These are phyloP conservation scores for Mesaphorura yosii DNA, from an alignment of 1,140 invertebrate species.

Conservation along the genomic window DNA sequence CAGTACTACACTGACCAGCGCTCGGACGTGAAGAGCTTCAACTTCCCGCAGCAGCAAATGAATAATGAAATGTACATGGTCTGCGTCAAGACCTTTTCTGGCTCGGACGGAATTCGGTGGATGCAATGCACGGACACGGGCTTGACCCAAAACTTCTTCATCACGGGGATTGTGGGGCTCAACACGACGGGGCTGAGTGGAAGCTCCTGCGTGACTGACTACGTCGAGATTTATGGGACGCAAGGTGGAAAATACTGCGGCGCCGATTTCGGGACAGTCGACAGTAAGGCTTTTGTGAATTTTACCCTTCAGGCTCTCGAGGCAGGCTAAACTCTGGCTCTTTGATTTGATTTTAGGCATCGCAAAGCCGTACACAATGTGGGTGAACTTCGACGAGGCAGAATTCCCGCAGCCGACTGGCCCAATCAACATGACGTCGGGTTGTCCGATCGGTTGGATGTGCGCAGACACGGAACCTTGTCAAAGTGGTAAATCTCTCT, in stretches of 20 bases:
- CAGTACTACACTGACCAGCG: background rate
- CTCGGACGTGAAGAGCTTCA: background rate
- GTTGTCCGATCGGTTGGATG: background rate
- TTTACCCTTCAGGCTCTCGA: background rate
- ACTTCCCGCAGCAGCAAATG: background rate
- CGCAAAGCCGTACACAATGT: constrained; percentile 7
- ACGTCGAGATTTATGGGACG: background rate
- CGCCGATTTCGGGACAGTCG: background rate
- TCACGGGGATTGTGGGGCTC: background rate
- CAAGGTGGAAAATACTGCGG: constrained; percentile 3
- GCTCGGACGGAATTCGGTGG: background rate
- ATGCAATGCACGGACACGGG: too few relatives aligned
- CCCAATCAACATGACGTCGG: background rate
- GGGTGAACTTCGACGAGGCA: constrained; percentile 3
- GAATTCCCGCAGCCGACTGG: background rate
- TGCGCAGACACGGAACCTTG: too few relatives aligned
- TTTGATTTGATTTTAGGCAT: constrained; percentile 2
- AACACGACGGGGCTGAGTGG: background rate
- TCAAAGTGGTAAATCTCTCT: too few relatives aligned
- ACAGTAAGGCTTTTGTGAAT: background rate
- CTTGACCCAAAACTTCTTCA: background rate
- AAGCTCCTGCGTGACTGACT: background rate
- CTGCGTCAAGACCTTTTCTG: constrained; percentile 3
- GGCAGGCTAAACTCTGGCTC: too few relatives aligned
- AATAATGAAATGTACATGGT: constrained; percentile 1